phyloP scores from a whole-genome alignment of 1,140 invertebrate species.

The Macrosteles quadrilineatus region DNA sequence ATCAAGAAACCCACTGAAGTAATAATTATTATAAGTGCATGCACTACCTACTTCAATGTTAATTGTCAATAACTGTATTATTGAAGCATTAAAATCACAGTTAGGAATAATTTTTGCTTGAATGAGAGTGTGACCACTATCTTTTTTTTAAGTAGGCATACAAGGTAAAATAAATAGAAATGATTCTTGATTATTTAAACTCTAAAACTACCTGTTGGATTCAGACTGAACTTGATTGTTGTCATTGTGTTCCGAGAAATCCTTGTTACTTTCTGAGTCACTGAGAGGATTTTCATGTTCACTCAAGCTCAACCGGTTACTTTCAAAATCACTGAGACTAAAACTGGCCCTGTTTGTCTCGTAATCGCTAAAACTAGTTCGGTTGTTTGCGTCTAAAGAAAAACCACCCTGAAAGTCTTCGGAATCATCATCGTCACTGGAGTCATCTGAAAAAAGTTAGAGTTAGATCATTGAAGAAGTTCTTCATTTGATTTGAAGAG shows the following conservation, averaged over 20 bases:
- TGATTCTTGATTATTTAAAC: not conserved
- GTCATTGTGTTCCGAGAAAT: not conserved
- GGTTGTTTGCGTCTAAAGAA: not conserved
- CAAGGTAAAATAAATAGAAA: not conserved
- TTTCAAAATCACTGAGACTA: not conserved
- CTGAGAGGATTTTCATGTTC: slow-evolving; percentile 4
- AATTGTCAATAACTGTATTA: not conserved
- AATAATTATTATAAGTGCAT: not conserved
- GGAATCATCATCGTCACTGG: slow-evolving; percentile 5
- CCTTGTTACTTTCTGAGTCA: slow-evolving; percentile 16
- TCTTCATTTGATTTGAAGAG: too few relatives aligned
- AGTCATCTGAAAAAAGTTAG: not conserved
- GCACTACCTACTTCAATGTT: not conserved
- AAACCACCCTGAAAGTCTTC: not conserved
- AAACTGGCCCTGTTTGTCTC: slow-evolving; percentile 8
- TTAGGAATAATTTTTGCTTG: not conserved
- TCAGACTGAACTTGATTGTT: slow-evolving; percentile 10
- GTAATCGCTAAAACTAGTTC: slow-evolving; percentile 4
- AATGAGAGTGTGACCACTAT: not conserved
- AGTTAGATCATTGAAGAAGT: too few relatives aligned
- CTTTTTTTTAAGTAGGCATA: not conserved
- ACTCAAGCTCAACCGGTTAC: slow-evolving; percentile 4
- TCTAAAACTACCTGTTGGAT: slow-evolving; percentile 2
- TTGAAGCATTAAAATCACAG: not conserved
- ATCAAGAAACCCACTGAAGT: not conserved